Evolutionary conservation across 2,797 vertebrate genomes (phyloP).

Genomic region (Monodelphis domestica): DNA sequence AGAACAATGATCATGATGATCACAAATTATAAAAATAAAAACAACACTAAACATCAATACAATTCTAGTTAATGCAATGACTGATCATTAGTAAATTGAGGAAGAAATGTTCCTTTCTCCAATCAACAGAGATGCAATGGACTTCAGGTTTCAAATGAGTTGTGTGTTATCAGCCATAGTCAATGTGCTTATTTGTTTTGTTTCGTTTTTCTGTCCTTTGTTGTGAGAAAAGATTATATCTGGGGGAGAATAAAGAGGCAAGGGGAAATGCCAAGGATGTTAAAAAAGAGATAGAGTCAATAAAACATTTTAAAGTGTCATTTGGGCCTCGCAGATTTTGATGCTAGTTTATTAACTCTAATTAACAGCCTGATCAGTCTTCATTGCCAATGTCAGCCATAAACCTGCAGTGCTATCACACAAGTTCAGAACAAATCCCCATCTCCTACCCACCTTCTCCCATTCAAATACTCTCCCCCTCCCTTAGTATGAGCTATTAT

Average conservation of each 20-base stretch:
- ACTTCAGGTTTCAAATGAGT: neutral
- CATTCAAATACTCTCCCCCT: slow-evolving; percentile 18
- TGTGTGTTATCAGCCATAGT: neutral
- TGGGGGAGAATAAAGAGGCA: neutral
- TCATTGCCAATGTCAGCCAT: slow-evolving; percentile 12
- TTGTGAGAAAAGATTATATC: neutral
- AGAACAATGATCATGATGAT: neutral
- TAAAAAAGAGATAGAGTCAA: neutral
- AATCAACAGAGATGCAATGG: neutral
- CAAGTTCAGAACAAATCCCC: neutral
- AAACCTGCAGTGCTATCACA: slow-evolving; percentile 28
- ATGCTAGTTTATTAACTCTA: slow-evolving; percentile 30
- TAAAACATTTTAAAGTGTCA: neutral
- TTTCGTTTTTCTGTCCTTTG: neutral
- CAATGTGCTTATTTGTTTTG: neutral
- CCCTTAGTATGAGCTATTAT: slow-evolving; percentile 42
- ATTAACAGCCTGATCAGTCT: slow-evolving; percentile 29
- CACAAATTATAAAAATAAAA: neutral
- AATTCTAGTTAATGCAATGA: neutral
- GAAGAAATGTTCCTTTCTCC: neutral
- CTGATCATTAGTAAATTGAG: neutral
- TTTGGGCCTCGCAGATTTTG: slow-evolving; percentile 50
- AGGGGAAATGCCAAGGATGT: neutral
- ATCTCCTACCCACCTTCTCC: neutral
- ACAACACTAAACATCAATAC: neutral